Conservation (phyloP, 2,113 vertebrate species). For the Dasyprocta punctata region DNA sequence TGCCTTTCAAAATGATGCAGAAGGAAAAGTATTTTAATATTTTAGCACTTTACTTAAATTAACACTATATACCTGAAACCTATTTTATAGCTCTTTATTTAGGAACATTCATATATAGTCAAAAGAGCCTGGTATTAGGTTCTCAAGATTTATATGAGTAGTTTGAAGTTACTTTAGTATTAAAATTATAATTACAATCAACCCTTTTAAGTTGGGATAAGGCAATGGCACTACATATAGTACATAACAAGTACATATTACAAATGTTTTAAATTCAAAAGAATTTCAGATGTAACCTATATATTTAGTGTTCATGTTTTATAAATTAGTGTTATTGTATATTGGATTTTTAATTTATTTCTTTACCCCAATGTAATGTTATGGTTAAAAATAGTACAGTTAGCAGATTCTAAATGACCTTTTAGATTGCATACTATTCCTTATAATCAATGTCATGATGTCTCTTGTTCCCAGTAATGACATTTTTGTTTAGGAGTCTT, state of each 20-base stretch:
- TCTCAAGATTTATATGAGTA: background rate
- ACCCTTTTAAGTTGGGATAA: background rate
- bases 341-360: background rate
- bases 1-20: conserved; percentile 11
- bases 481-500: background rate
- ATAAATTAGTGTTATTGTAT: background rate
- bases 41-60: background rate
- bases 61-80: background rate
- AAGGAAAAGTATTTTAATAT: conserved; percentile 47
- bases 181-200: background rate
- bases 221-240: background rate
- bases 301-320: background rate
- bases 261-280: background rate
- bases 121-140: background rate
- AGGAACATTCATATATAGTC: background rate
- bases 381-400: background rate
- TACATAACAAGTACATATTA: background rate
- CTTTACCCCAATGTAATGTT: background rate
- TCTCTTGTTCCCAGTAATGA: background rate
- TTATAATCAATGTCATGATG: background rate
- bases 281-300: background rate
- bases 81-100: conserved; percentile 14
- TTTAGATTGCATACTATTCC: background rate
- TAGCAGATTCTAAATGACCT: background rate
- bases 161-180: background rate